Percentiles rank a stretch among this genome's conserved stretches.
Evolutionary conservation across 92 coral and sea anemone genomes (phyloP).

Genomic region (Virgularia gustaviana): DNA sequence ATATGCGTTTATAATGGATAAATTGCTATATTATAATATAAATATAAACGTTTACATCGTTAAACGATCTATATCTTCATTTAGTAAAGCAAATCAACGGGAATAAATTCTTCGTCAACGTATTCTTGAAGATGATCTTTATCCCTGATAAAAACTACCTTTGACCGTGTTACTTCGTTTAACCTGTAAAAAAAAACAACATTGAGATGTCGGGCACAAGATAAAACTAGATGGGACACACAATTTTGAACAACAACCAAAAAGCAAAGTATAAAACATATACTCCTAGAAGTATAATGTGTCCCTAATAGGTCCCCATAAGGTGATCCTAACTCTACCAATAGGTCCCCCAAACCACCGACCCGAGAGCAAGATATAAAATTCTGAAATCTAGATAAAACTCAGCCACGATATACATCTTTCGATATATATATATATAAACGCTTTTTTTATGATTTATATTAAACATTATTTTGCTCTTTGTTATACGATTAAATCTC

Average conservation of each 20-base stretch:
- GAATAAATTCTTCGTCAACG: constrained; percentile 65
- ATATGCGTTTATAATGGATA: background rate
- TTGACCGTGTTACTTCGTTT: constrained; percentile 84
- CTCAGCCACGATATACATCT: too few relatives aligned
- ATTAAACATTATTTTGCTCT: too few relatives aligned
- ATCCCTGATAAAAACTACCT: constrained; percentile 78
- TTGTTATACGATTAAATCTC: too few relatives aligned
- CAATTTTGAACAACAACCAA: background rate
- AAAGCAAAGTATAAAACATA: background rate
- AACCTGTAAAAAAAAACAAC: constrained; percentile 57
- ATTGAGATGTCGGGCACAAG: background rate
- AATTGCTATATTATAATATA: background rate
- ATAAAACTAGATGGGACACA: background rate
- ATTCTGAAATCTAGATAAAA: too few relatives aligned
- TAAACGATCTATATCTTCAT: background rate
- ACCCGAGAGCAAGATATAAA: too few relatives aligned
- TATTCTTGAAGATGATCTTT: constrained; percentile 74
- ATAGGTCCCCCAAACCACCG: too few relatives aligned
- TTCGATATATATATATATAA: too few relatives aligned
- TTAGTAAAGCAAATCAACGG: constrained; percentile 37
- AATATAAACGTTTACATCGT: background rate
- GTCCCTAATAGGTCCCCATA: too few relatives aligned
- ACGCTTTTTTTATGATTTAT: too few relatives aligned
- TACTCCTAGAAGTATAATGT: background rate
- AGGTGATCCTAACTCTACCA: too few relatives aligned